Percentiles rank a stretch among this genome's conserved stretches.
Evolutionary conservation across 2,797 vertebrate genomes (phyloP).

Genomic region (Alca torda): DNA sequence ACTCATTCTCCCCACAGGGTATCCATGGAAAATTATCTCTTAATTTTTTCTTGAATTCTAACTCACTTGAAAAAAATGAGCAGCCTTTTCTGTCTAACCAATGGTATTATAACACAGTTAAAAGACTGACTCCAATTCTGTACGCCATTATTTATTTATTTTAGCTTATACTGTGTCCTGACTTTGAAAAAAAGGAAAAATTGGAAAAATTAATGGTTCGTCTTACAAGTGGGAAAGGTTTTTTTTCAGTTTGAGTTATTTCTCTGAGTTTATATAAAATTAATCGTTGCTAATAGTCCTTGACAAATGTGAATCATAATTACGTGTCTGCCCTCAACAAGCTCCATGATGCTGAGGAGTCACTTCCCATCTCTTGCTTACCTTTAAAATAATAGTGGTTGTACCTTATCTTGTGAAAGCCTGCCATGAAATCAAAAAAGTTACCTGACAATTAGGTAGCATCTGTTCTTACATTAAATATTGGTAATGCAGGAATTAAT

Average conservation of each 20-base stretch:
- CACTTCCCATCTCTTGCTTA: neutral
- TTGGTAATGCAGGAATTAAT: neutral
- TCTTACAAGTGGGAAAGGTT: neutral
- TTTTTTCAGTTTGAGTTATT: neutral
- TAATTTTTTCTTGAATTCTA: neutral
- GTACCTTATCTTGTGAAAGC: neutral
- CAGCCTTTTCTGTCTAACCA: neutral
- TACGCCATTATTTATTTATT: neutral
- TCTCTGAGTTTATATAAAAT: neutral
- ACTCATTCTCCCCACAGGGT: neutral
- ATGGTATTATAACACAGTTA: neutral
- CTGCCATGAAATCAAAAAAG: neutral
- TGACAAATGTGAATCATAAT: neutral
- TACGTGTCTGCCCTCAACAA: accelerated
- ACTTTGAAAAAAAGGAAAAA: neutral
- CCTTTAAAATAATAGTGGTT: neutral
- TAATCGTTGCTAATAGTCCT: neutral
- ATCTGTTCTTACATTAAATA: neutral
- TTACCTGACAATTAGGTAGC: neutral
- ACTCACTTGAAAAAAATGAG: neutral
- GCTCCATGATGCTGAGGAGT: neutral
- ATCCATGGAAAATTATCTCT: neutral
- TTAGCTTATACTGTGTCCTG: neutral
- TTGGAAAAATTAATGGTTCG: neutral
- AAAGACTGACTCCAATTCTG: neutral